These are phyloP conservation scores for Galaxias olidus DNA, from an alignment of 2,797 vertebrate genomes.

Conservation along the genomic window DNA sequence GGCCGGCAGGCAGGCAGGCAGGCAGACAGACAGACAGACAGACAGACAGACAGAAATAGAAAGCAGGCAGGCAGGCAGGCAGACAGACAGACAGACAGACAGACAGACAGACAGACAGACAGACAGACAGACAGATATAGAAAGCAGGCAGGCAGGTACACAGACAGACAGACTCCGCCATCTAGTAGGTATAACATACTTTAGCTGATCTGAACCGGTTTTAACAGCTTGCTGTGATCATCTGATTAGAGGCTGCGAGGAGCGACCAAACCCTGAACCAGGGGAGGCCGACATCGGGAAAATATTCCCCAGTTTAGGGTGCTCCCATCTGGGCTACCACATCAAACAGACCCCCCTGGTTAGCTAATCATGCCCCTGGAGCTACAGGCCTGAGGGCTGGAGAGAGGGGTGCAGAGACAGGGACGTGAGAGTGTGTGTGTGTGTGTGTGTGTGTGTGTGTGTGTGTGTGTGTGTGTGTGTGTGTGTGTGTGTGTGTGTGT, in stretches of 20 bases:
- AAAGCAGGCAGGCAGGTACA: neutral
- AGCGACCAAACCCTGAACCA: slow-evolving; percentile 17
- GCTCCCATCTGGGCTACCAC: slow-evolving; percentile 37
- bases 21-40: neutral
- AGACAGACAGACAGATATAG: neutral
- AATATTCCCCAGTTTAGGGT: slow-evolving; percentile 23
- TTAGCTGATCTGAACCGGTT: too few relatives aligned
- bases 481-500: slow-evolving; percentile 1
- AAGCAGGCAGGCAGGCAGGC: neutral
- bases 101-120: neutral
- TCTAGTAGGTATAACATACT: too few relatives aligned
- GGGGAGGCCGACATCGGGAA: slow-evolving; percentile 11
- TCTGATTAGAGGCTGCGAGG: slow-evolving; percentile 41
- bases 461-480: neutral
- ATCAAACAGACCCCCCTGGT: slow-evolving; percentile 32
- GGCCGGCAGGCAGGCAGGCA: too few relatives aligned
- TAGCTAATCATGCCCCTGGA: slow-evolving; percentile 29
- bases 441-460: neutral
- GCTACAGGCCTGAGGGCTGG: neutral
- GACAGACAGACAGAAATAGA: neutral
- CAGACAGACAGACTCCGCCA: neutral
- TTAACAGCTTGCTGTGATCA: too few relatives aligned
- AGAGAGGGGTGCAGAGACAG: neutral
- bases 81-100: too few relatives aligned
- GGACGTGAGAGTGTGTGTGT: neutral